Evolutionary conservation across 37 sponge, comb jelly and placozoan species (phyloP), one percentile per base, ranked within the genome.

Genomic region (Ephydatia muelleri): DNA sequence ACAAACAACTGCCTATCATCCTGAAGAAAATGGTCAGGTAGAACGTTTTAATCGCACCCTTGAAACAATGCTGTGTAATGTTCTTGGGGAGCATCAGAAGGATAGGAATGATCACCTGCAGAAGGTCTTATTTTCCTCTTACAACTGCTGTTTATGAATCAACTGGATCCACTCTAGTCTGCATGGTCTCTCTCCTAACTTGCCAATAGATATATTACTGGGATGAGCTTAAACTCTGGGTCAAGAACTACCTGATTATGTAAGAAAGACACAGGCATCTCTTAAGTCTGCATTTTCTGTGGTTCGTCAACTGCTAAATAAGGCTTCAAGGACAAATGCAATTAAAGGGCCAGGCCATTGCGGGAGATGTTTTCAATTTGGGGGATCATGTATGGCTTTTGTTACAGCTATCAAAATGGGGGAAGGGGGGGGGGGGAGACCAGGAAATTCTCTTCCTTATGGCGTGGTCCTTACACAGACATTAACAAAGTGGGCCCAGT

Each of bases 391-490:
- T 86, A 16, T 79, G 79, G 86, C 48, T 86, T 86, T 77, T 49
- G 48, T 35, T 23, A 80, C 73, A 48, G 80, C 86, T 71, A 80
- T 86, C 21, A 86, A 79, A 78, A 29, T 31, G 43, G n/a, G n/a
- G n/a, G n/a, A n/a, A n/a, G n/a, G n/a, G n/a, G n/a, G n/a, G n/a
- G n/a, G n/a, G 86, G 80, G 27, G 1, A 65, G 23, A 86, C 77
- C 12, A 86, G 48, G 49, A 86, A 86, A 68, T 57, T 86, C 73
- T 34, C 72, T 25, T 70, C 80, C 47, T 38, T 71, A 27, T 86
- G 86, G 86, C 80, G 68, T 14, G 86, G 86, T 13, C 86, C 86
- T 31, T 86, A 86, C 57, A 86, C 80, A 12, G 73, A 79, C 22
- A 19, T 85, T 22, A 80, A 68, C 57, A 57, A 21, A 25, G 26